These are phyloP conservation scores for Galaxea fascicularis DNA, from an alignment of 92 coral and sea anemone species.

Conservation along the genomic window DNA sequence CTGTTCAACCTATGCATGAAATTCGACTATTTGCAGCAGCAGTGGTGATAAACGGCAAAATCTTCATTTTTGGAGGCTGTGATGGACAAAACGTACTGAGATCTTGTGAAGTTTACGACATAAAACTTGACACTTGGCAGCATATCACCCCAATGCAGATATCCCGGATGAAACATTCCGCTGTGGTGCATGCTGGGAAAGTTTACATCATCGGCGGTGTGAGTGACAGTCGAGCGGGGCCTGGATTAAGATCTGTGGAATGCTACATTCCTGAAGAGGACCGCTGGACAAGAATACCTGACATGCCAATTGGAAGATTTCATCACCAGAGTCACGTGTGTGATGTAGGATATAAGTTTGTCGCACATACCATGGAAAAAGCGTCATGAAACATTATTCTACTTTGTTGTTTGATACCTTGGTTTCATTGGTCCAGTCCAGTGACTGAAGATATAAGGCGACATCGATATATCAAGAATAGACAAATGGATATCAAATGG, in stretches of 20 bases:
- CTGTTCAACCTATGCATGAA: slow-evolving; percentile 73
- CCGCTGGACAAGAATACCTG: slow-evolving; percentile 73
- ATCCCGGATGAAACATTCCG: slow-evolving; percentile 79
- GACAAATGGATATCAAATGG: no score
- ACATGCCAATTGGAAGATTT: slow-evolving; percentile 68
- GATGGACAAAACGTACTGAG: slow-evolving; percentile 70
- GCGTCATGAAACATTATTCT: background rate
- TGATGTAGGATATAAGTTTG: slow-evolving; percentile 64
- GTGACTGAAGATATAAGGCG: no score
- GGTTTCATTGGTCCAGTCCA: no score
- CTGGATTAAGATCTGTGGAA: slow-evolving; percentile 66
- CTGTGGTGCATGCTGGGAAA: slow-evolving; percentile 77
- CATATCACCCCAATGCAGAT: slow-evolving; percentile 73
- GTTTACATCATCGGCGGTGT: slow-evolving; percentile 89
- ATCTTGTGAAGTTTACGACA: slow-evolving; percentile 87
- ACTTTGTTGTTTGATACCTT: background rate
- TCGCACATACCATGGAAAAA: slow-evolving; percentile 54
- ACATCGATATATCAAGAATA: no score
- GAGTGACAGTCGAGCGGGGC: slow-evolving; percentile 55
- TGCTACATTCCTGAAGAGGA: slow-evolving; percentile 68
- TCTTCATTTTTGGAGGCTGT: slow-evolving; percentile 88
- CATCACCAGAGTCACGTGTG: slow-evolving; percentile 65
- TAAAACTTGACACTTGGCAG: slow-evolving; percentile 72
- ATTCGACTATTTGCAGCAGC: slow-evolving; percentile 77
- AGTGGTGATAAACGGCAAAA: slow-evolving; percentile 63